Percentiles rank a stretch among this genome's conserved stretches.
Conservation (phyloP, 2,888 invertebrate species). For the Sinopyrophorus schimmeli region DNA sequence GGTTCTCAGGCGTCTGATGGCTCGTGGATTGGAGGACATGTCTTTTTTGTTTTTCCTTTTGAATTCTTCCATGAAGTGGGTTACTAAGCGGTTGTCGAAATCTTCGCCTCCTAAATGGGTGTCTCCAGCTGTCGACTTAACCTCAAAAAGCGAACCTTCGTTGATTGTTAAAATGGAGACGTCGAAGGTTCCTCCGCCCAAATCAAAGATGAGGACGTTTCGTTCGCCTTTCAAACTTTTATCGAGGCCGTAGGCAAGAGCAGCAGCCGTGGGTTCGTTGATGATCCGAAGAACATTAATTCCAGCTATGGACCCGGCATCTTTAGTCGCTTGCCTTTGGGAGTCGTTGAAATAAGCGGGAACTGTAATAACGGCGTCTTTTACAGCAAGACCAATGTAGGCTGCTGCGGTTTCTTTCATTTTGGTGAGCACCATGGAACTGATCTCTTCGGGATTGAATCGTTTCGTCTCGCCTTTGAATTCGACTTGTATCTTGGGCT, state of each 20-base stretch:
- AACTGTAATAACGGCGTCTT: slow-evolving; percentile 77
- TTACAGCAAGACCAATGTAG: slow-evolving; percentile 67
- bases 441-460: slow-evolving; percentile 71
- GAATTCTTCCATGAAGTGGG: slow-evolving; percentile 62
- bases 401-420: slow-evolving; percentile 74
- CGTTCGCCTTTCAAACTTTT: slow-evolving; percentile 68
- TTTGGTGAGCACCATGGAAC: slow-evolving; percentile 67
- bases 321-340: slow-evolving; percentile 78
- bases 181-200: slow-evolving; percentile 73
- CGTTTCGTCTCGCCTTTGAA: slow-evolving; percentile 66
- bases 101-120: slow-evolving; percentile 82
- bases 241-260: slow-evolving; percentile 72
- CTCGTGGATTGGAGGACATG: slow-evolving; percentile 54
- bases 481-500: slow-evolving; percentile 70
- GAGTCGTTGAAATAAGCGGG: slow-evolving; percentile 75
- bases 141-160: slow-evolving; percentile 76
- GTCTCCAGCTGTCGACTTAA: slow-evolving; percentile 81
- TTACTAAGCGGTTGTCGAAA: slow-evolving; percentile 62
- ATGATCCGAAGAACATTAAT: slow-evolving; percentile 81
- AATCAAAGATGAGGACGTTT: slow-evolving; percentile 68
- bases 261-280: slow-evolving; percentile 80
- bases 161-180: slow-evolving; percentile 83
- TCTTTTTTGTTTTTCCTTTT: slow-evolving; percentile 58
- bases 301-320: slow-evolving; percentile 74
- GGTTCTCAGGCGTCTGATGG: slow-evolving; percentile 56